phyloP scores from a whole-genome alignment of 1,140 invertebrate species.

The Hypsibius dujardini region DNA sequence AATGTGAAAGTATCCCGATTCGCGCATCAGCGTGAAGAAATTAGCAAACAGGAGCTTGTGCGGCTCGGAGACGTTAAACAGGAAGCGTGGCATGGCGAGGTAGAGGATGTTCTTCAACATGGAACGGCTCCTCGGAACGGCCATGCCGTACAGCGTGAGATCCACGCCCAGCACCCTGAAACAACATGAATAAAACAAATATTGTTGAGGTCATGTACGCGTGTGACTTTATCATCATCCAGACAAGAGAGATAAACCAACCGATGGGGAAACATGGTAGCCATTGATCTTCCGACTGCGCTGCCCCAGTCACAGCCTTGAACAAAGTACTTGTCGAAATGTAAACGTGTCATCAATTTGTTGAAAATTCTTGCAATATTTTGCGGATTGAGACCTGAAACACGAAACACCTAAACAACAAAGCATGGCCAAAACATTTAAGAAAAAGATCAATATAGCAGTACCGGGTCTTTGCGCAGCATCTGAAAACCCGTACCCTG shows the following conservation, averaged over 20 bases:
- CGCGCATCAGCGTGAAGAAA: constrained; percentile 40
- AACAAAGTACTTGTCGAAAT: constrained; percentile 52
- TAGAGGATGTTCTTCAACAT: constrained; percentile 38
- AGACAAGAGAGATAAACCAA: constrained; percentile 24
- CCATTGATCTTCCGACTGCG: constrained; percentile 36
- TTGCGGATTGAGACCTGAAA: constrained; percentile 35
- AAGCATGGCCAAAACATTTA: constrained; percentile 16
- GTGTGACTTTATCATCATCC: neutral
- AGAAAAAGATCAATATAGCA: neutral
- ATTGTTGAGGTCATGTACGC: no score
- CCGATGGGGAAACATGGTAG: constrained; percentile 47
- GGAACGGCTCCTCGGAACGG: constrained; percentile 31
- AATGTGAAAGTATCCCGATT: constrained; percentile 60
- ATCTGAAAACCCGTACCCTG: constrained; percentile 68
- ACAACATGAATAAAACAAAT: no score
- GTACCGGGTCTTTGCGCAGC: constrained; percentile 38
- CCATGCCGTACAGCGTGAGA: constrained; percentile 42
- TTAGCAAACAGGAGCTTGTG: constrained; percentile 38
- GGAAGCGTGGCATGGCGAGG: constrained; percentile 40
- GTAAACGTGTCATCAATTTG: constrained; percentile 61
- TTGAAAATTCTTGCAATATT: constrained; percentile 53
- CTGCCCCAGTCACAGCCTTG: constrained; percentile 59
- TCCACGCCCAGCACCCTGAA: constrained; percentile 48
- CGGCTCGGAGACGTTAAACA: constrained; percentile 39
- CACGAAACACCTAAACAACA: no score